Percentiles rank a stretch among this genome's conserved stretches.
These are phyloP conservation scores for Argentina silus DNA, from an alignment of 2,797 vertebrate genomes.

Conservation along the genomic window DNA sequence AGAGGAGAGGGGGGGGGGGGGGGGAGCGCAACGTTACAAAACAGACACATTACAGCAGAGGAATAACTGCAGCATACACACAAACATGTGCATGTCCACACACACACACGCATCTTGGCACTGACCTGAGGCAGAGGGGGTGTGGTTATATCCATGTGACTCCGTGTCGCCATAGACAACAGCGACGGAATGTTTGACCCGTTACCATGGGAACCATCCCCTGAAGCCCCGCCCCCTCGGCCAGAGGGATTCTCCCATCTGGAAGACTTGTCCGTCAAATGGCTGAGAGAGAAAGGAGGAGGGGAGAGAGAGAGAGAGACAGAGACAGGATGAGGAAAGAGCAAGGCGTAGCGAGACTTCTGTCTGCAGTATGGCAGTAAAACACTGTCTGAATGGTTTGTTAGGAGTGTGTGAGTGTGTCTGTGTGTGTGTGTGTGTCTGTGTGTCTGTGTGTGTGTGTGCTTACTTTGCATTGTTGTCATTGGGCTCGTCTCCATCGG, in stretches of 20 bases:
- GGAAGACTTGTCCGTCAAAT: constrained; percentile 82
- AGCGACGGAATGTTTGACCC: constrained; percentile 89
- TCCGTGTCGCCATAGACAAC: constrained; percentile 92
- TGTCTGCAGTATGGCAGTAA: no score
- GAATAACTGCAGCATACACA: constrained; percentile 15
- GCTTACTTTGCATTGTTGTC: constrained; percentile 86
- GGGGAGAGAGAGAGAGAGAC: neutral
- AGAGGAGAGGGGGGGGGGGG: neutral
- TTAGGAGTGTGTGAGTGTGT: neutral
- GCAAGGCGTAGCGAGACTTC: no score
- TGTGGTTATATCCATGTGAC: constrained; percentile 94
- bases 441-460: neutral
- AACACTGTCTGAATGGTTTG: neutral
- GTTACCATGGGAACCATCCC: constrained; percentile 81
- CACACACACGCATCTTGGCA: neutral
- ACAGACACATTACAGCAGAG: neutral
- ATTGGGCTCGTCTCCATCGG: constrained; percentile 88
- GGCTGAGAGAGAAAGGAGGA: constrained; percentile 67
- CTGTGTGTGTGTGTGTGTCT: neutral
- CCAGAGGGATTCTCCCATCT: constrained; percentile 84
- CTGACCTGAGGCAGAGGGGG: constrained; percentile 87
- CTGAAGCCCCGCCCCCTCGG: constrained; percentile 73
- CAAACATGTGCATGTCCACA: neutral
- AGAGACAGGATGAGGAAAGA: no score
- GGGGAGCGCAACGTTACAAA: neutral